phyloP scores from a whole-genome alignment of 2,797 vertebrate genomes.

The Sebastes diploproa region DNA sequence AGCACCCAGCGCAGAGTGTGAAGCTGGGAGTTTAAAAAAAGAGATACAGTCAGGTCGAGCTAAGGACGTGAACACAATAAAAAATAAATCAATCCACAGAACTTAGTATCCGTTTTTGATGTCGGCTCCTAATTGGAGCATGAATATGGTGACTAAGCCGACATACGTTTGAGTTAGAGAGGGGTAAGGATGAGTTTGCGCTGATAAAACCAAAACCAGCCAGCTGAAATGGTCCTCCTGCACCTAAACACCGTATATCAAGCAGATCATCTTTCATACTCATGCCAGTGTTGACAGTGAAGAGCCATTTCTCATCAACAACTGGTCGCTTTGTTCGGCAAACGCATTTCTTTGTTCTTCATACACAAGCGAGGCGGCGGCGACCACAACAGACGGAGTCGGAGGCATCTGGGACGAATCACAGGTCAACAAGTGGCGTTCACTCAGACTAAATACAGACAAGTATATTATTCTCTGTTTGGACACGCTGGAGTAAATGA shows the following conservation, averaged over 20 bases:
- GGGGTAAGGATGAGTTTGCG: background rate
- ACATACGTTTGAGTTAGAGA: background rate
- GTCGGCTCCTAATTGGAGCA: background rate
- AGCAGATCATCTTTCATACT: conserved; percentile 20
- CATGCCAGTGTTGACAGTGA: conserved; percentile 1
- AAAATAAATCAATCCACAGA: background rate
- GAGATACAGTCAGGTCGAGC: background rate
- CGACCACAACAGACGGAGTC: conserved; percentile 42
- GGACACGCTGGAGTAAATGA: conserved; percentile 31
- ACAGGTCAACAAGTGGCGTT: conserved; percentile 26
- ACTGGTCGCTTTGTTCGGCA: conserved; percentile 10
- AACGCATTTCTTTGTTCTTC: conserved; percentile 24
- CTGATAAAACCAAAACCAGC: background rate
- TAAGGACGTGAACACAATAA: background rate
- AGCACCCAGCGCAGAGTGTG: conserved; percentile 85
- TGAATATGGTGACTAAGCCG: background rate
- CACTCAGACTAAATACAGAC: conserved; percentile 60
- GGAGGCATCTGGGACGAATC: conserved; percentile 46
- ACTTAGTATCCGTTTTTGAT: background rate
- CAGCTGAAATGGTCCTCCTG: background rate
- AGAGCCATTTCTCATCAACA: conserved; percentile 27
- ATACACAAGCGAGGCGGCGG: background rate
- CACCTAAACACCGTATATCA: background rate
- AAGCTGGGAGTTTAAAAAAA: conserved; percentile 75
- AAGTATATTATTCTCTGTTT: conserved; percentile 44